These are phyloP conservation scores for Spodoptera littoralis DNA, from an alignment of 2,888 invertebrate genomes.

Conservation along the genomic window DNA sequence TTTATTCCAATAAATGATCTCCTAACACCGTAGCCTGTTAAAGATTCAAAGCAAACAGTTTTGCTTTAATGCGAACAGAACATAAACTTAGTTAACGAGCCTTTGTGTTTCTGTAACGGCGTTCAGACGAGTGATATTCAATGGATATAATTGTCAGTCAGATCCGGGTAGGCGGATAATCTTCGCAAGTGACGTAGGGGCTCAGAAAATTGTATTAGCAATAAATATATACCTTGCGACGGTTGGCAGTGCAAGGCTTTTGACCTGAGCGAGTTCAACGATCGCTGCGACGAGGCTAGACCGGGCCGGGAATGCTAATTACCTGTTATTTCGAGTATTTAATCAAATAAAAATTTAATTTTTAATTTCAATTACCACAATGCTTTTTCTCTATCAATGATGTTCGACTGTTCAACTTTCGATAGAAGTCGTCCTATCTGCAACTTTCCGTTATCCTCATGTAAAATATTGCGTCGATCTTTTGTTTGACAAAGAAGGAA, in stretches of 20 bases:
- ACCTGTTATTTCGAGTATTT: conserved; percentile 52
- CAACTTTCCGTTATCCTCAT: too few relatives aligned
- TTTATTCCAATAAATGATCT: conserved; percentile 6
- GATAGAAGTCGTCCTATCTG: too few relatives aligned
- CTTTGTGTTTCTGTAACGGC: conserved; percentile 21
- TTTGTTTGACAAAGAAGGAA: too few relatives aligned
- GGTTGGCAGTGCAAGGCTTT: conserved; percentile 72
- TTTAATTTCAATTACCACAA: not conserved
- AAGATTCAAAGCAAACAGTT: conserved; percentile 3
- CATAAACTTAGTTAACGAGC: conserved; percentile 30
- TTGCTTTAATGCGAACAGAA: conserved; percentile 15
- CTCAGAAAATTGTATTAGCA: conserved; percentile 60
- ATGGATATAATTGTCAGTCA: conserved; percentile 26
- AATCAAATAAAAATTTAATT: conserved; percentile 15
- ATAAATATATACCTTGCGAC: conserved; percentile 59
- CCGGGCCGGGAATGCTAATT: conserved; percentile 66
- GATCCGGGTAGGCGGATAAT: conserved; percentile 33
- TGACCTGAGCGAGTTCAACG: conserved; percentile 79
- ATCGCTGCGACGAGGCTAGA: conserved; percentile 66
- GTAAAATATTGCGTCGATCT: too few relatives aligned
- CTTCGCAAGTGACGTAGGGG: conserved; percentile 42
- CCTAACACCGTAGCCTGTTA: too few relatives aligned
- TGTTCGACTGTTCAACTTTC: too few relatives aligned
- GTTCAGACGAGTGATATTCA: conserved; percentile 31
- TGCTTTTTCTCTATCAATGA: too few relatives aligned